Evolutionary conservation across 2,888 invertebrate genomes (phyloP), one percentile per base, ranked within the genome.

Genomic region (Schrankia costaestrigalis): DNA sequence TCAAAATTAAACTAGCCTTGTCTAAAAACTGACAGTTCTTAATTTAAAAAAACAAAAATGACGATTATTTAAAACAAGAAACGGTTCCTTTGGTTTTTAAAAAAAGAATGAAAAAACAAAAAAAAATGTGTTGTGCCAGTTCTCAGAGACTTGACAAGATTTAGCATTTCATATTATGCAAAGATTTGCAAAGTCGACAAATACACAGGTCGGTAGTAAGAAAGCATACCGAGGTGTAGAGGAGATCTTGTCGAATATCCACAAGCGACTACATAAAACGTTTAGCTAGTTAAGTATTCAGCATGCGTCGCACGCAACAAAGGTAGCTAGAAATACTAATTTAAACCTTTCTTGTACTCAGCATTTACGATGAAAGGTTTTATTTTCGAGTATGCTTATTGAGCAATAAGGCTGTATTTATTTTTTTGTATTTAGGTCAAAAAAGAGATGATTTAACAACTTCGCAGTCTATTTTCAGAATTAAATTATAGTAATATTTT

Each of bases 141-240:
- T 54, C 54, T 53, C 58, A 55, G 35, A 39, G 45, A 35, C 32
- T 41, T 51, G 40, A 26, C 30, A 44, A 41, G 35, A 53, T 43
- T 56, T 56, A 44, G 46, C 59, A 55, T 51, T 57, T 50, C 51
- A 46, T 58, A 55, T 51, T 51, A 47, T 31, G 44, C 43, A 51
- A 40, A 56, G 56, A 55, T 56, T 58, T 48, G 46, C 36, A 35
- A 40, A 31, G 33, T 34, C 41, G 40, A 50, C 47, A 55, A 58
- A 50, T 45, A 53, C 42, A n/a, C n/a, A n/a, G n/a, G n/a, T n/a
- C n/a, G 31, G 32, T 31, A 13, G 39, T 43, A 47, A 46, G 34
- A 26, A 43, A 43, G 41, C 43, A 30, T 17, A 22, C 40, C 31
- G 22, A 41, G 41, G 31, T 40, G 30, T 41, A 45, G 32, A 47